A percentile compares a stretch with the other conserved stretches of the same genome.
These are phyloP conservation scores for Drosophila lini DNA, from an alignment of 1,140 invertebrate species.

Conservation along the genomic window DNA sequence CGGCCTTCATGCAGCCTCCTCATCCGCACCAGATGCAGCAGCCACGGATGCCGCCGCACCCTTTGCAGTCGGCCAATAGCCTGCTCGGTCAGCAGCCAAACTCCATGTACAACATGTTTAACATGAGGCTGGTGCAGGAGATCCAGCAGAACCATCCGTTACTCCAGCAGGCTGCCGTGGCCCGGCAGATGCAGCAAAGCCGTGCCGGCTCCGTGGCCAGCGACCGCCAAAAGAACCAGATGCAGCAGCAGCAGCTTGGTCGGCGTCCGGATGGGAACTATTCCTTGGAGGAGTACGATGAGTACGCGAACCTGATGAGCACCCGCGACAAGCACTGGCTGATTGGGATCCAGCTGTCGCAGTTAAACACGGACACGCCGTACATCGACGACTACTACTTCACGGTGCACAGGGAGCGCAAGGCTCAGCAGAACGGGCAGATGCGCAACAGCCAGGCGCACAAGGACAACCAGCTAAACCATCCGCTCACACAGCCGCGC, in stretches of 20 bases:
- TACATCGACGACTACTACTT: constrained; percentile 95
- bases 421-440: constrained; percentile 85
- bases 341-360: constrained; percentile 95
- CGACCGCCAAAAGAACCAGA: constrained; percentile 52
- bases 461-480: constrained; percentile 87
- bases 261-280: constrained; percentile 70
- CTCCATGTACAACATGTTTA: constrained; percentile 82
- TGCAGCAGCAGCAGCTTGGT: constrained; percentile 49
- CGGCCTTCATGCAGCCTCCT: constrained; percentile 84
- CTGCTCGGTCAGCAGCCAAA: constrained; percentile 72
- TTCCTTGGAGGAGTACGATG: constrained; percentile 86
- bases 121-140: constrained; percentile 85
- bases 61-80: constrained; percentile 46
- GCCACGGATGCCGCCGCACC: constrained; percentile 66
- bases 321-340: constrained; percentile 96
- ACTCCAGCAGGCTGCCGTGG: constrained; percentile 76
- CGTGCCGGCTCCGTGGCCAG: constrained; percentile 28
- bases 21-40: constrained; percentile 59
- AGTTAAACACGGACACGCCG: constrained; percentile 93
- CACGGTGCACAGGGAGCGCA: constrained; percentile 88
- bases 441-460: constrained; percentile 86
- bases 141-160: constrained; percentile 87
- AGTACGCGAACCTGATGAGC: constrained; percentile 96
- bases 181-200: constrained; percentile 64
- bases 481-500: constrained; percentile 85